These are phyloP conservation scores for Embiotoca jacksoni DNA, from an alignment of 2,113 vertebrate species.

Conservation along the genomic window DNA sequence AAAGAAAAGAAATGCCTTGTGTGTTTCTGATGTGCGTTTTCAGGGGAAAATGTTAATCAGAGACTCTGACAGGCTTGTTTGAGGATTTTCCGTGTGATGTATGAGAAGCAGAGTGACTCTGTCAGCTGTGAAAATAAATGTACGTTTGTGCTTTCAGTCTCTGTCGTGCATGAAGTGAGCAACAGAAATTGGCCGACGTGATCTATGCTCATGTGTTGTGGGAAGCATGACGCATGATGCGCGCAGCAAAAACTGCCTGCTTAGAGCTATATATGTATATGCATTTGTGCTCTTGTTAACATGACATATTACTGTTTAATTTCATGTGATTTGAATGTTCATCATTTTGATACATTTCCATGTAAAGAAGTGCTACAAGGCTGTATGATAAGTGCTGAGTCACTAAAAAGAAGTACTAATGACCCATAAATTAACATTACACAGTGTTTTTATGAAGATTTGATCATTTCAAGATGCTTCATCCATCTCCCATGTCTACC, in stretches of 20 bases:
- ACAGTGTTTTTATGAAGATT: neutral
- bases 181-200: conserved; percentile 1
- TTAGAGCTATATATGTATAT: neutral
- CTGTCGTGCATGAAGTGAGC: conserved; percentile 5
- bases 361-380: no score
- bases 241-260: neutral
- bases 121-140: conserved; percentile 61
- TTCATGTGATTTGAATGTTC: neutral
- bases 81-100: conserved; percentile 49
- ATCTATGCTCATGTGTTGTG: conserved; percentile 15
- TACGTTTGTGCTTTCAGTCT: conserved; percentile 21
- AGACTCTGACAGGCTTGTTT: conserved; percentile 11
- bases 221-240: neutral
- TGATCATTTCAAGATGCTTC: neutral
- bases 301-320: neutral
- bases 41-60: conserved; percentile 18
- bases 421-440: neutral
- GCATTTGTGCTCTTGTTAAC: neutral
- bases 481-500: neutral
- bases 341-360: no score
- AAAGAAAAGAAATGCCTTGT: neutral
- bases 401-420: neutral
- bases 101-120: conserved; percentile 35
- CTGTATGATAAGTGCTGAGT: neutral
- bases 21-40: conserved; percentile 2